A percentile compares a stretch with the other conserved stretches of the same genome.
These are phyloP conservation scores for Okamejei kenojei DNA, from an alignment of 2,797 vertebrate species.

Conservation along the genomic window DNA sequence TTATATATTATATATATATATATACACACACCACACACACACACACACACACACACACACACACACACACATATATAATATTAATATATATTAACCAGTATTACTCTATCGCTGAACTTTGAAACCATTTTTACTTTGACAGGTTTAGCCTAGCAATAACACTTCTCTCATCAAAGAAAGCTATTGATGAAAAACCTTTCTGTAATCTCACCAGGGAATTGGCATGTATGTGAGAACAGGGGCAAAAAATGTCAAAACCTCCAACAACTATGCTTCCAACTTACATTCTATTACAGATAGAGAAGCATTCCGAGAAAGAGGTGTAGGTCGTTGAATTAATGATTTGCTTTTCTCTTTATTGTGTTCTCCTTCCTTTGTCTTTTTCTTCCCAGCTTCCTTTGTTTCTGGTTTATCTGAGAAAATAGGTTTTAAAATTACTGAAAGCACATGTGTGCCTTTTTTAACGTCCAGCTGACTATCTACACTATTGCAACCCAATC, in stretches of 20 bases:
- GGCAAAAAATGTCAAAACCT: background rate
- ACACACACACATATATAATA: too few relatives aligned
- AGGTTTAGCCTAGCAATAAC: too few relatives aligned
- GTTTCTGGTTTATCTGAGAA: slow-evolving; percentile 52
- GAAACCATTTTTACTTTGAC: background rate
- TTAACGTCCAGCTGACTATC: background rate
- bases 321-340: slow-evolving; percentile 43
- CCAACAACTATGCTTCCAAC: slow-evolving; percentile 37
- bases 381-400: slow-evolving; percentile 58
- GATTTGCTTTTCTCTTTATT: slow-evolving; percentile 54
- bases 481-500: background rate
- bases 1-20: too few relatives aligned
- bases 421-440: slow-evolving; percentile 38
- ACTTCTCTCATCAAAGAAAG: background rate
- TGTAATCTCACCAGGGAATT: background rate
- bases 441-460: background rate
- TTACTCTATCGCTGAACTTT: background rate
- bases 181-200: background rate
- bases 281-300: slow-evolving; percentile 53
- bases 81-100: background rate
- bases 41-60: too few relatives aligned
- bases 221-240: background rate
- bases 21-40: too few relatives aligned
- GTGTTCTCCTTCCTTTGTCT: slow-evolving; percentile 52
- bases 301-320: slow-evolving; percentile 46